These are phyloP conservation scores for Rhea pennata DNA, from an alignment of 2,113 vertebrate species.

Conservation along the genomic window DNA sequence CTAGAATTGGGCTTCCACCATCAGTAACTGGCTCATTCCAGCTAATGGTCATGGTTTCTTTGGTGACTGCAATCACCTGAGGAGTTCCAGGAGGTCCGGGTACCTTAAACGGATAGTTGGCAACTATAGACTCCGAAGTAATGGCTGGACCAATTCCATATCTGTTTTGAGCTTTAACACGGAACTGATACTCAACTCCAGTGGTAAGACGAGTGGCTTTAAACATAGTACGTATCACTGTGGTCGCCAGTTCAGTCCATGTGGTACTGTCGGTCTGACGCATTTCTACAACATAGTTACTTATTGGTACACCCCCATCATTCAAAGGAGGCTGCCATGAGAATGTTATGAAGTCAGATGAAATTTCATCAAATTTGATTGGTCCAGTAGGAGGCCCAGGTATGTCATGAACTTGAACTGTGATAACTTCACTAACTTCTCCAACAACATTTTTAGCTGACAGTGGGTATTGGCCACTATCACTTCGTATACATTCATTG, in stretches of 20 bases:
- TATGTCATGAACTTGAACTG: constrained; percentile 93
- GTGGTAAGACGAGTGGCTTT: constrained; percentile 93
- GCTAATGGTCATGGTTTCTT: constrained; percentile 94
- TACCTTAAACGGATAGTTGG: constrained; percentile 93
- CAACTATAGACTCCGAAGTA: constrained; percentile 88
- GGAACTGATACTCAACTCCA: constrained; percentile 94
- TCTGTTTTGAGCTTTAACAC: constrained; percentile 96
- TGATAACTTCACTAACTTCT: constrained; percentile 89
- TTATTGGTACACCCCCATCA: constrained; percentile 97
- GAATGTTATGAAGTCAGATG: constrained; percentile 88
- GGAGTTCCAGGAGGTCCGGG: constrained; percentile 97
- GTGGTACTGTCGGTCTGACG: constrained; percentile 91
- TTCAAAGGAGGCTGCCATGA: constrained; percentile 95
- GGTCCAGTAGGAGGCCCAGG: constrained; percentile 96
- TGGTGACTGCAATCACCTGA: constrained; percentile 89
- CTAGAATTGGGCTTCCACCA: constrained; percentile 94
- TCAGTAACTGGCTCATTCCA: constrained; percentile 96
- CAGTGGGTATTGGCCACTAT: constrained; percentile 89
- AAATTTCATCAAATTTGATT: constrained; percentile 92
- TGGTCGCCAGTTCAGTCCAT: constrained; percentile 90
- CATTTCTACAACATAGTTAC: constrained; percentile 93
- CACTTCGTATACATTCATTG: constrained; percentile 88
- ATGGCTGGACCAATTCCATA: constrained; percentile 92
- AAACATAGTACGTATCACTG: constrained; percentile 92
- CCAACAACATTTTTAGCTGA: constrained; percentile 94